Evolutionary conservation across 1,140 invertebrate genomes (phyloP).

Genomic region (Araneus ventricosus): DNA sequence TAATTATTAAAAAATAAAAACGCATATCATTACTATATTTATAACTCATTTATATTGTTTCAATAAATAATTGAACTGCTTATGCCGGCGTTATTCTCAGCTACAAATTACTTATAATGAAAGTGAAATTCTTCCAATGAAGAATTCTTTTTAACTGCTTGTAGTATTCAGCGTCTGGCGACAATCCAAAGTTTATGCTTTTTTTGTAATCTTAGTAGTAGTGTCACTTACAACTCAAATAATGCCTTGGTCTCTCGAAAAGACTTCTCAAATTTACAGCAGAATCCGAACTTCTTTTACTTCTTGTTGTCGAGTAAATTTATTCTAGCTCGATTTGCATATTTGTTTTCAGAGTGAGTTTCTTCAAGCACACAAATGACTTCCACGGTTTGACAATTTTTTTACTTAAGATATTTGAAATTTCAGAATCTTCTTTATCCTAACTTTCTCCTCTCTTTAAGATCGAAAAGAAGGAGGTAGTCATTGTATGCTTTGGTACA

Average conservation of each 20-base stretch:
- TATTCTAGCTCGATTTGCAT: not conserved
- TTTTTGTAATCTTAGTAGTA: not conserved
- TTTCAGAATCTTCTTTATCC: not conserved
- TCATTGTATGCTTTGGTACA: too few relatives aligned
- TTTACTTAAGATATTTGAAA: not conserved
- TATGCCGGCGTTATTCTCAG: too few relatives aligned
- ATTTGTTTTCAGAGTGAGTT: not conserved
- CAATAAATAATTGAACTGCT: too few relatives aligned
- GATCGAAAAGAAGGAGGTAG: not conserved
- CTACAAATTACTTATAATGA: too few relatives aligned
- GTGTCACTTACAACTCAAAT: not conserved
- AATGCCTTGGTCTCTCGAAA: not conserved
- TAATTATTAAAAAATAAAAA: too few relatives aligned
- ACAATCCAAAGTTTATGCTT: not conserved
- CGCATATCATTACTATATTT: too few relatives aligned
- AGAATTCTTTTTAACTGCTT: not conserved
- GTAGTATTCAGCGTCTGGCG: not conserved
- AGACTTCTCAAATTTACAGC: not conserved
- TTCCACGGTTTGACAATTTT: not conserved
- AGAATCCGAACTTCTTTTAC: not conserved
- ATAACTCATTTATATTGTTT: too few relatives aligned
- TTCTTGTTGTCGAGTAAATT: slow-evolving; percentile 3
- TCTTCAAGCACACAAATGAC: not conserved
- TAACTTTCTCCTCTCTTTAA: not conserved
- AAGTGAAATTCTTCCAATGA: not conserved